phyloP scores from a whole-genome alignment of 1,140 invertebrate species.

The Heliothis subflexa region DNA sequence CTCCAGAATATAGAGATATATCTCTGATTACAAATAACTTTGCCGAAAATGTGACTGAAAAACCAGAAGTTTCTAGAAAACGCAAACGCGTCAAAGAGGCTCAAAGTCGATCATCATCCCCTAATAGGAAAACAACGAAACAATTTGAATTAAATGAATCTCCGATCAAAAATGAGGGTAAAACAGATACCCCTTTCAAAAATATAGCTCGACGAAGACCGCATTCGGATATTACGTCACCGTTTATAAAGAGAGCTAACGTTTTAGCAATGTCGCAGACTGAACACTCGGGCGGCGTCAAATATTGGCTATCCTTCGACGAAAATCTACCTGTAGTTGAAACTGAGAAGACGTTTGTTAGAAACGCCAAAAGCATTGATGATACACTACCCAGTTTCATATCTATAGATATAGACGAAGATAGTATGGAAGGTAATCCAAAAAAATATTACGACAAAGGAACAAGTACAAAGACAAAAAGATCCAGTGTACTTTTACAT shows the following conservation, averaged over 20 bases:
- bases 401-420: conserved; percentile 34
- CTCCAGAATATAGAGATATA: conserved; percentile 3
- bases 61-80: background rate
- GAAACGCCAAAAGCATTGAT: conserved; percentile 52
- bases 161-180: conserved; percentile 45
- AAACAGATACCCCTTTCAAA: conserved; percentile 66
- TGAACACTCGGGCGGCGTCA: conserved; percentile 73
- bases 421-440: background rate
- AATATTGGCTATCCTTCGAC: conserved; percentile 84
- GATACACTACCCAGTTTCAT: conserved; percentile 71
- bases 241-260: conserved; percentile 67
- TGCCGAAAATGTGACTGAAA: background rate
- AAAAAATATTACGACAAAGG: background rate
- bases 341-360: conserved; percentile 1
- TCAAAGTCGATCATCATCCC: background rate
- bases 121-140: conserved; percentile 17
- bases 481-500: conserved; percentile 3
- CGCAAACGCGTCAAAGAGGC: conserved; percentile 3
- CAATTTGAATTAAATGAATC: conserved; percentile 9
- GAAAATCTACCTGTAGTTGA: conserved; percentile 55
- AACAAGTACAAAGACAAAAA: background rate
- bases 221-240: conserved; percentile 52
- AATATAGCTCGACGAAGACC: background rate
- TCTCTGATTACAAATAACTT: background rate
- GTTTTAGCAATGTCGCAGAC: conserved; percentile 80